Evolutionary conservation across 1,140 invertebrate genomes (phyloP).

Genomic region (Hyposmocoma kahamanoa): DNA sequence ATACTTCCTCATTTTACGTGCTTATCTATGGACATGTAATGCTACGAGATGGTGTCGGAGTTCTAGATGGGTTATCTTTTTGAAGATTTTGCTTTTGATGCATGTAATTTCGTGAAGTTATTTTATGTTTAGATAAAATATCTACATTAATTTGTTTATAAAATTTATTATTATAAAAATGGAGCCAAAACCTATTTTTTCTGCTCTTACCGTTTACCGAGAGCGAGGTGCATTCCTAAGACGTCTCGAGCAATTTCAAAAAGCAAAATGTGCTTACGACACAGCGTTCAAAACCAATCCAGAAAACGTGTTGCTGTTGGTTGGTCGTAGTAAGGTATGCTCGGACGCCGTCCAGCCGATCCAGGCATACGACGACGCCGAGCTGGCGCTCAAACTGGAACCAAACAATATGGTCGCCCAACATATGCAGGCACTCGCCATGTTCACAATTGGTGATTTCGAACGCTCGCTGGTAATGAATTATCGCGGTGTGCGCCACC

Average conservation of each 20-base stretch:
- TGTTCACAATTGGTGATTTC: background rate
- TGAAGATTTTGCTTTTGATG: too few species aligned
- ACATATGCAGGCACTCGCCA: slow-evolving; percentile 27
- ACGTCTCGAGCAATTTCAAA: slow-evolving; percentile 29
- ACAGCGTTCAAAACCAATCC: slow-evolving; percentile 36
- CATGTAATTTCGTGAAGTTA: too few species aligned
- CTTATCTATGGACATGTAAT: too few species aligned
- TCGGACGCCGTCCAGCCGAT: slow-evolving; percentile 37
- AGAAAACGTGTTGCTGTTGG: slow-evolving; percentile 32
- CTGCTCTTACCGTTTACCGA: slow-evolving; percentile 34
- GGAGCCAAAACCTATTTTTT: slow-evolving; percentile 31
- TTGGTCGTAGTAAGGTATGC: slow-evolving; percentile 33
- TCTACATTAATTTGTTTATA: too few species aligned
- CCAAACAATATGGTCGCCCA: slow-evolving; percentile 30
- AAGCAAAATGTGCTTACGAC: slow-evolving; percentile 33
- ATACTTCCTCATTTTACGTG: too few species aligned
- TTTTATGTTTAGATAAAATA: too few species aligned
- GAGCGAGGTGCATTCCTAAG: slow-evolving; percentile 41
- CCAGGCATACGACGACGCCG: slow-evolving; percentile 41
- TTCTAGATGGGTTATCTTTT: too few species aligned
- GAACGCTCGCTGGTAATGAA: background rate
- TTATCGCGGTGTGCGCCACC: background rate
- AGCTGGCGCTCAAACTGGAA: slow-evolving; percentile 32
- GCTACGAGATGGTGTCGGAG: too few species aligned
- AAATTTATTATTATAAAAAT: too few species aligned